Conservation (phyloP, 2,113 vertebrate genomes). For the Festucalex cinctus region DNA sequence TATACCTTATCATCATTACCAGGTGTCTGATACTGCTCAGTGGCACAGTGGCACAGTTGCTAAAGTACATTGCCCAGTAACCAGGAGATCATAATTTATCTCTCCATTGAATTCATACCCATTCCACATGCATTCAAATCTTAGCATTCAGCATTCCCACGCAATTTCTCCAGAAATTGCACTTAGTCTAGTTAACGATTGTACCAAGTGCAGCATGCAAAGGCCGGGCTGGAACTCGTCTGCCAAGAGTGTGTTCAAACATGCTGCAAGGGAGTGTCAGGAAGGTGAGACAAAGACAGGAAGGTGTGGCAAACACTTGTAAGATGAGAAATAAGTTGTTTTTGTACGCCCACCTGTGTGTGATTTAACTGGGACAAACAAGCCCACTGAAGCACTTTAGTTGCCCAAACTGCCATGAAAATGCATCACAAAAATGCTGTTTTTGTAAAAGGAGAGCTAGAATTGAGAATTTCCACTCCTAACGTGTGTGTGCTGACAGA, state of each 20-base stretch:
- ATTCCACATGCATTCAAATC: too few relatives aligned
- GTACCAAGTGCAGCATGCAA: too few relatives aligned
- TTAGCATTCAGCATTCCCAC: too few relatives aligned
- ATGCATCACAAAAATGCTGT: neutral
- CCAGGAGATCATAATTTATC: too few relatives aligned
- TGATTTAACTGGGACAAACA: neutral
- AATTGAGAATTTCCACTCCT: neutral
- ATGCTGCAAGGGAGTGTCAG: slow-evolving; percentile 10
- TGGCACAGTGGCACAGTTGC: too few relatives aligned
- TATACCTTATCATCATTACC: too few relatives aligned
- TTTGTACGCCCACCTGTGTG: neutral
- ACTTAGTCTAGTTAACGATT: too few relatives aligned
- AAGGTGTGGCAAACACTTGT: slow-evolving; percentile 8
- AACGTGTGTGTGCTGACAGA: neutral
- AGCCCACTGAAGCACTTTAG: neutral
- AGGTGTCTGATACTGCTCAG: too few relatives aligned
- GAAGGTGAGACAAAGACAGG: slow-evolving; percentile 35
- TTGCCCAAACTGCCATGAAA: neutral
- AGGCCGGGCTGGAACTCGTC: too few relatives aligned
- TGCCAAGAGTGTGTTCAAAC: neutral
- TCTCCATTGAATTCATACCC: too few relatives aligned
- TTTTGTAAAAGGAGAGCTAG: neutral
- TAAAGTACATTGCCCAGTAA: too few relatives aligned
- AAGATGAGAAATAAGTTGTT: neutral
- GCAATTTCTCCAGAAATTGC: too few relatives aligned